phyloP scores from a whole-genome alignment of 2,797 vertebrate species.

The Clamator glandarius region DNA sequence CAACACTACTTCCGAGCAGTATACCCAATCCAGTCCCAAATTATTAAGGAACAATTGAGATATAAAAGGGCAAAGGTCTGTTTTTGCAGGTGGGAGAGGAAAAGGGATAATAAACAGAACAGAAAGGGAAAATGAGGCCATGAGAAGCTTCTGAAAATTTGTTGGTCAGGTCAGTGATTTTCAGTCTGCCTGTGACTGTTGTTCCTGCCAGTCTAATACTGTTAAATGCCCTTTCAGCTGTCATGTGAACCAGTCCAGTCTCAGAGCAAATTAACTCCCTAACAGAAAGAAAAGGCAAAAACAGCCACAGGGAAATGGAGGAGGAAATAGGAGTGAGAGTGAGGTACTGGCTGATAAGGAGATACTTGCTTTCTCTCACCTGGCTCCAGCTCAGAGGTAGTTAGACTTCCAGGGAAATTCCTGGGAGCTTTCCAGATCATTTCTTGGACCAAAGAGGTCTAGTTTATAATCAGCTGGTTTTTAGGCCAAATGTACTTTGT shows the following conservation, averaged over 20 bases:
- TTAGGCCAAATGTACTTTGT: neutral
- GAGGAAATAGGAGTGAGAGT: neutral
- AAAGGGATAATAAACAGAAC: neutral
- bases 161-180: neutral
- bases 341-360: neutral
- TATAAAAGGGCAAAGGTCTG: neutral
- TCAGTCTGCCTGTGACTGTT: neutral
- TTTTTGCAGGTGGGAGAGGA: neutral
- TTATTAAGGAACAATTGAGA: neutral
- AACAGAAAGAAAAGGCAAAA: neutral
- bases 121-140: neutral
- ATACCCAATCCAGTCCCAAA: neutral
- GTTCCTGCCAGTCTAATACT: neutral
- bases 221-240: neutral
- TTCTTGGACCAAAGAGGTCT: neutral
- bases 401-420: slow-evolving; percentile 3
- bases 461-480: neutral
- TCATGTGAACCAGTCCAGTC: neutral
- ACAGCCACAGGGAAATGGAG: neutral
- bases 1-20: neutral
- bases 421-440: neutral
- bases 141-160: neutral
- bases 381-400: neutral
- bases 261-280: neutral
- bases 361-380: neutral